A percentile compares a stretch with the other conserved stretches of the same genome.
Evolutionary conservation across 2,888 invertebrate genomes (phyloP).

Genomic region (Perizoma flavofasciatum): DNA sequence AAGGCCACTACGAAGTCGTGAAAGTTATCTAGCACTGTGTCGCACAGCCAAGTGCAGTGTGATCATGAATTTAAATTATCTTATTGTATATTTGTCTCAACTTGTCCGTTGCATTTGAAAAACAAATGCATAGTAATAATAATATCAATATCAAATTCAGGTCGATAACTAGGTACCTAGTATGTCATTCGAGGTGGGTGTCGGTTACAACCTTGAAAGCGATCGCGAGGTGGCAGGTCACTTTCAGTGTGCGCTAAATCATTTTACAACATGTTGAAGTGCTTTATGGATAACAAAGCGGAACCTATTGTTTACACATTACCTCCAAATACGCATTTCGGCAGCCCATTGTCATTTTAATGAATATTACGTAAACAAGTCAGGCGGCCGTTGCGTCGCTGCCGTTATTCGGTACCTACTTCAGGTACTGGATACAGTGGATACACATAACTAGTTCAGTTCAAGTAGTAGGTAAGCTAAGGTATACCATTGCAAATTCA

Average conservation of each 20-base stretch:
- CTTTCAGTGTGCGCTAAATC: slow-evolving; percentile 45
- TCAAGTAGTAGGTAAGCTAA: slow-evolving; percentile 47
- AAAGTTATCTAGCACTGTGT: slow-evolving; percentile 33
- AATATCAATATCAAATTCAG: slow-evolving; percentile 55
- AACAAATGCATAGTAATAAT: slow-evolving; percentile 37
- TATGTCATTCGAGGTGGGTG: slow-evolving; percentile 55
- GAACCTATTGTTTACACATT: slow-evolving; percentile 64
- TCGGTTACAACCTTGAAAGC: slow-evolving; percentile 73
- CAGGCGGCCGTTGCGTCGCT: slow-evolving; percentile 50
- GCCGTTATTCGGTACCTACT: slow-evolving; percentile 46
- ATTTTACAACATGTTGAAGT: slow-evolving; percentile 57
- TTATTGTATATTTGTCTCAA: slow-evolving; percentile 24
- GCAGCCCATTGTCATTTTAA: slow-evolving; percentile 65
- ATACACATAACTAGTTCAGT: slow-evolving; percentile 60
- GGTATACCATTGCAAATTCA: slow-evolving; percentile 53
- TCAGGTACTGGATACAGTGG: slow-evolving; percentile 57
- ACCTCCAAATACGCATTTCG: slow-evolving; percentile 51
- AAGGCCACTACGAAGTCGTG: slow-evolving; percentile 37
- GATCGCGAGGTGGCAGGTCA: slow-evolving; percentile 62
- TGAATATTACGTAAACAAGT: slow-evolving; percentile 68
- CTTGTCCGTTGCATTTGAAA: slow-evolving; percentile 45
- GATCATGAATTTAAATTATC: slow-evolving; percentile 49
- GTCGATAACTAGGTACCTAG: slow-evolving; percentile 45
- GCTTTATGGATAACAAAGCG: slow-evolving; percentile 72
- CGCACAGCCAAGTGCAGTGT: slow-evolving; percentile 37